Conservation (phyloP, 2,113 vertebrate genomes). For the Nothocercus nigrocapillus region DNA sequence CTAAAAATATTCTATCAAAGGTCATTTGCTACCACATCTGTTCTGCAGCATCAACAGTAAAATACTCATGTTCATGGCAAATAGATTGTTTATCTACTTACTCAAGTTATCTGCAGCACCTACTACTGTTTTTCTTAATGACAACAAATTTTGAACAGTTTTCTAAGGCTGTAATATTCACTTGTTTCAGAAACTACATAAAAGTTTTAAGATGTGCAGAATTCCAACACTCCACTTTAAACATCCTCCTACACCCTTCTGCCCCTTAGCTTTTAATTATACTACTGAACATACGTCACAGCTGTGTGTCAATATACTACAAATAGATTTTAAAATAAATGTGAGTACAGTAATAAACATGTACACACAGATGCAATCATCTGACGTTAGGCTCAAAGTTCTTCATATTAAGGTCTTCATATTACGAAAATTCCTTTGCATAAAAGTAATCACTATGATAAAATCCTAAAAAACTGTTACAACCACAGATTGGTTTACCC, state of each 20-base stretch:
- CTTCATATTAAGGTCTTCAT: neutral
- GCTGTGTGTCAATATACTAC: neutral
- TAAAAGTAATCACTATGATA: neutral
- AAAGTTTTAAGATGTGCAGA: neutral
- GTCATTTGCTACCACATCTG: neutral
- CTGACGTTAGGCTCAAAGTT: neutral
- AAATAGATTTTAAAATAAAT: neutral
- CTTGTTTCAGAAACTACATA: neutral
- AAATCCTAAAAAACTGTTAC: neutral
- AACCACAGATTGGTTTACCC: neutral
- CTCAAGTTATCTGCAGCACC: neutral
- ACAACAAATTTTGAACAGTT: neutral
- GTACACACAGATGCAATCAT: neutral
- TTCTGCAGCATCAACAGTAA: neutral
- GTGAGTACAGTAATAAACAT: neutral
- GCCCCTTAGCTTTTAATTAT: neutral
- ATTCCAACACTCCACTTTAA: neutral
- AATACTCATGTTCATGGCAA: neutral
- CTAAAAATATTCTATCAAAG: neutral
- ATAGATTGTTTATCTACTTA: fast-evolving
- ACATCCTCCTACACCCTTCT: neutral
- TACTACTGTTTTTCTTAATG: neutral
- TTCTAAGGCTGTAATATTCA: neutral
- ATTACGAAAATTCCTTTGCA: neutral
- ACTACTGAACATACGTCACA: neutral